Evolutionary conservation across 2,888 invertebrate species (phyloP).

Genomic region (Dryobota labecula): DNA sequence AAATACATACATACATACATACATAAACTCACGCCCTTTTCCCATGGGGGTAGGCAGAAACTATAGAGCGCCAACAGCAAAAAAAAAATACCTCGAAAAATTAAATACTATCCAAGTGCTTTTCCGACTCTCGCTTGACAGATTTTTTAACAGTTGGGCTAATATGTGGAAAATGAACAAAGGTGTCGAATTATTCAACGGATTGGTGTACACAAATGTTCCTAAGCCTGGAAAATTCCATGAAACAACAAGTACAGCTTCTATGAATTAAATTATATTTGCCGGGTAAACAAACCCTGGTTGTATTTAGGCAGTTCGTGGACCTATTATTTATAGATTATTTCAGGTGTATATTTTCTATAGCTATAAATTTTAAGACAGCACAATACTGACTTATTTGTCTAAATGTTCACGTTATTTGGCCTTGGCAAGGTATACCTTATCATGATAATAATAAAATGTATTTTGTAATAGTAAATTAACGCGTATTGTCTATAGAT

Average conservation of each 20-base stretch:
- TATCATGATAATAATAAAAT: not conserved
- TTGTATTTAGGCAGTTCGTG: not conserved
- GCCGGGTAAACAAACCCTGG: slow-evolving; percentile 7
- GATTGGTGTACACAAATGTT: slow-evolving; percentile 7
- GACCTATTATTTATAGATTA: slow-evolving; percentile 2
- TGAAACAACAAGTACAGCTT: too few relatives aligned
- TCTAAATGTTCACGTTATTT: not conserved
- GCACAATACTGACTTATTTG: not conserved
- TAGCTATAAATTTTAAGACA: not conserved
- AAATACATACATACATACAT: too few relatives aligned
- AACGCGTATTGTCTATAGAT: not conserved
- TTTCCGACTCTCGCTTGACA: slow-evolving; percentile 6
- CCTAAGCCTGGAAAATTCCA: not conserved
- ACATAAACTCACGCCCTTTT: too few relatives aligned
- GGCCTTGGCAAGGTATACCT: not conserved
- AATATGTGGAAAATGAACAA: slow-evolving; percentile 1
- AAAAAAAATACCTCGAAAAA: too few relatives aligned
- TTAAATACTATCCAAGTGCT: too few relatives aligned
- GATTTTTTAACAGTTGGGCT: not conserved
- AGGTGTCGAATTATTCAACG: slow-evolving; percentile 12
- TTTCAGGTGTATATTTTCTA: slow-evolving; percentile 10
- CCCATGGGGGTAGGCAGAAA: too few relatives aligned
- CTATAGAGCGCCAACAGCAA: too few relatives aligned
- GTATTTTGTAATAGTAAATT: not conserved
- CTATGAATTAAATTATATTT: not conserved